Base-by-base conservation (phyloP, 2,113 vertebrate genomes). In the Zosterops pallidus region DNA sequence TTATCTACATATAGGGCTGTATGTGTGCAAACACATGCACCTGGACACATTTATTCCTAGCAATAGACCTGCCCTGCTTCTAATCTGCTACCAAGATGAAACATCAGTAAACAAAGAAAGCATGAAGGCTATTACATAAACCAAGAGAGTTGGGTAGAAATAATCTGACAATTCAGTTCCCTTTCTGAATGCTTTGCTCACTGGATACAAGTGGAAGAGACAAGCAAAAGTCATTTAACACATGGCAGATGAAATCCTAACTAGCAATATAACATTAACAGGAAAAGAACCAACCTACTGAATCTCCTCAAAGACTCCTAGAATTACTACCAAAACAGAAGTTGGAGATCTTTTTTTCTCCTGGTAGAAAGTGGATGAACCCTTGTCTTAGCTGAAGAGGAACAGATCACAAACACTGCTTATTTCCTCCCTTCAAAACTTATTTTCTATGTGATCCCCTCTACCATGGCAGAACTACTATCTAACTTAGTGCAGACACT, bases 51-150 rank as follows among this genome's bases (percentile, higher is more conserved):
- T 63, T 68, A 55, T 57, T 84, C 41, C 55, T 56, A 64, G 52
- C 14, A 72, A 70, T 0, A 71, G 18, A 68, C 44, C 37, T 60
- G 42, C 22, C 6, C 52, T 18, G 8, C 21, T 93, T n/a, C 62
- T 59, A 25, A 79, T 55, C 60, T 78, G 63, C 64, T 47, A 84
- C 20, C 26, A 49, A 63, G 63, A 25, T 19, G 56, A 91, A 92
- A 91, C 44, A 78, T 14, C 68, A 92, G 74, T 60, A 89, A 79
- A 90, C 62, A 89, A 90, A 90, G 68, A 9, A 91, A 95, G 53
- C 62, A 82, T 12, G 4, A 89, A 82, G 62, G 70, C n/a, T 85
- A 29, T 44, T 76, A 86, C 35, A 59, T 42, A 79, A 88, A 78
- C 49, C 33, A 92, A 69, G 5, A 11, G 11, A 93, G 53, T 9